Base-by-base conservation (phyloP, 2,113 vertebrate species). In the Oryzias curvinotus region DNA sequence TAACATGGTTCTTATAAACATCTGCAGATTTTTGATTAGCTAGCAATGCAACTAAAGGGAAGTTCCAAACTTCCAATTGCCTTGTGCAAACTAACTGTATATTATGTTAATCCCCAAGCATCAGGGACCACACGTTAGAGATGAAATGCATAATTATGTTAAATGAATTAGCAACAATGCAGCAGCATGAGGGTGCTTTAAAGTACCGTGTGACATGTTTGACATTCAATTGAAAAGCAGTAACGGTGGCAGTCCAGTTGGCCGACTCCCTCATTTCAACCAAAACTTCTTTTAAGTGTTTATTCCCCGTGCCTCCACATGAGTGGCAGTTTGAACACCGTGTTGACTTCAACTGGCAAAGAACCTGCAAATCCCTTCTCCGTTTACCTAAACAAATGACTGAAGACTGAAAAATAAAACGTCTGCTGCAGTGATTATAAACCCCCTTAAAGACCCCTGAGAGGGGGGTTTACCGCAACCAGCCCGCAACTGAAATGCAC, bases 311-410 rank as follows among this genome's bases (percentile, higher is more conserved):
- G 66, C 49, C 48, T 54, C 58, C 19, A 55, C 41, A 25, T 50
- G 60, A 70, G 68, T 62, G 68, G 69, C 46, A 54, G 69, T 21
- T 75, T 16, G 0, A 60, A 77, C 60, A 75, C 25, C 8, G 15
- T 65, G 71, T 66, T 72, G 66, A 80, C 60, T 71, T 53, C 57
- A 68, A 53, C 63, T 77, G 55, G 80, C 71, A 71, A 73, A 70
- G 16, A 64, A 44, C 62, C 57, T 49, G 59, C 48, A 62, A 54
- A 59, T 68, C 68, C 82, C 65, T 64, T 57, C 16, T 62, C 65
- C 79, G 69, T 85, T 81, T 83, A 83, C 66, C 56, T 51, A 78
- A 81, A 86, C 47, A 85, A 56, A 81, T 74, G 75, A 81, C 66
- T 71, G 30, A 63, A 62, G 59, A 36, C 54, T 74, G 75, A 81